Base-by-base conservation (phyloP, 2,888 invertebrate genomes). In the Artemia sinica region DNA sequence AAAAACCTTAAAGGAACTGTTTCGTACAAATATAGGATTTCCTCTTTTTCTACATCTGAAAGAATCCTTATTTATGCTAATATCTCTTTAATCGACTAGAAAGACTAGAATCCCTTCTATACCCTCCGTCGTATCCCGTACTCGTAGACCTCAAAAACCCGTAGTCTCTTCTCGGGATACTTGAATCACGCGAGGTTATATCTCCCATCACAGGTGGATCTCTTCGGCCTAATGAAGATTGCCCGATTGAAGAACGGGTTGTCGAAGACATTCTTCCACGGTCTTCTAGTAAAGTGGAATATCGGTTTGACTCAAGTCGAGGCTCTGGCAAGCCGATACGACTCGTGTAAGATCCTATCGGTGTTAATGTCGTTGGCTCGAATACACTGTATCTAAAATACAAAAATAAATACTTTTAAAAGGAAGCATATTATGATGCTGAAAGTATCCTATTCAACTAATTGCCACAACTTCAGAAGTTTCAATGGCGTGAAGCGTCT, bases 81-180 rank as follows among this genome's bases (percentile, higher is more conserved):
- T 58, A 58, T 58, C 58, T 58, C 58, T 58, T 58, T 18, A 58
- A 58, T 58, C 58, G n/a, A 58, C 58, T 58, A 14, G 58, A 58
- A 8, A 58, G 18, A 58, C 58, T 58, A 8, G 58, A 58, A 18
- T 58, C 58, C 18, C 58, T 58, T 18, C 18, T 58, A 58, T 58
- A 58, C 18, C 58, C 58, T 14, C 58, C 18, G 58, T 58, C 58
- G 10, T 58, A 58, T 14, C 58, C 58, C n/a, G 58, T 58, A 58
- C 58, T 58, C 8, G 58, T 58, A 8, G 58, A 58, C 8, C 58
- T n/a, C 14, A 58, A 18, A 18, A 58, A 58, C 14, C 58, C 58
- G 8, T 14, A 58, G 58, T 58, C 58, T 58, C 58, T 58, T 10
- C 58, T n/a, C n/a, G 58, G 58, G n/a, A 58, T 58, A 18, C 58